These are phyloP conservation scores for Stomatorhinus walkeri DNA, from an alignment of 2,797 vertebrate species.

Conservation along the genomic window DNA sequence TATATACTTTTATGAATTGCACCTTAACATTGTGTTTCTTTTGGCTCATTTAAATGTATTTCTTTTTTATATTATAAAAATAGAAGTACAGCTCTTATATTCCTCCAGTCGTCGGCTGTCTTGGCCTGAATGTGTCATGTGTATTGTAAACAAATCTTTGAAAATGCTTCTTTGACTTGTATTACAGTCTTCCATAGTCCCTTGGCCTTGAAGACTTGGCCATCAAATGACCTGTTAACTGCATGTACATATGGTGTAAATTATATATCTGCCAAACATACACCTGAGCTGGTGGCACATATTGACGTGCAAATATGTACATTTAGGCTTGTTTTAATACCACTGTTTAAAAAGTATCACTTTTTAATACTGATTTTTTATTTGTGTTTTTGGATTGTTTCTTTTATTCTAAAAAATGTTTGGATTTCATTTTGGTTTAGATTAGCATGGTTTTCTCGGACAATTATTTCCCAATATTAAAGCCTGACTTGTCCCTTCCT, in stretches of 20 bases:
- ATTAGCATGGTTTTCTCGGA: neutral
- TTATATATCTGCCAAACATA: neutral
- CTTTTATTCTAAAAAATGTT: neutral
- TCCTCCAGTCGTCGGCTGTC: conserved; percentile 16
- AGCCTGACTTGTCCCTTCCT: neutral
- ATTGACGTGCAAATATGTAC: neutral
- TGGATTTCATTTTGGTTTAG: neutral
- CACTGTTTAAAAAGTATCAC: neutral
- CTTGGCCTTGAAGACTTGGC: neutral
- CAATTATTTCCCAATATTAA: conserved; percentile 1
- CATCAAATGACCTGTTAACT: conserved; percentile 7
- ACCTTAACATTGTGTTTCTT: neutral
- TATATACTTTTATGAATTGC: conserved; percentile 4
- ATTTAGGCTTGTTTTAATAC: neutral
- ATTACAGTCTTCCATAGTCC: neutral
- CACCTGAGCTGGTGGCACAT: neutral
- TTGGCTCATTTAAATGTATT: neutral
- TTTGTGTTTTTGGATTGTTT: neutral
- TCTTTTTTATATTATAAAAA: conserved; percentile 23
- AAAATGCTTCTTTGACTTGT: conserved; percentile 19
- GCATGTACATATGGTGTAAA: conserved; percentile 23
- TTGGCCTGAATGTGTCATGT: neutral
- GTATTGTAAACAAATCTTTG: conserved; percentile 1
- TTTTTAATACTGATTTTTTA: neutral
- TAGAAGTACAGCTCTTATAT: conserved; percentile 30